Evolutionary conservation across 1,140 invertebrate genomes (phyloP), one percentile per base, ranked within the genome.

Genomic region (Adelges cooleyi): DNA sequence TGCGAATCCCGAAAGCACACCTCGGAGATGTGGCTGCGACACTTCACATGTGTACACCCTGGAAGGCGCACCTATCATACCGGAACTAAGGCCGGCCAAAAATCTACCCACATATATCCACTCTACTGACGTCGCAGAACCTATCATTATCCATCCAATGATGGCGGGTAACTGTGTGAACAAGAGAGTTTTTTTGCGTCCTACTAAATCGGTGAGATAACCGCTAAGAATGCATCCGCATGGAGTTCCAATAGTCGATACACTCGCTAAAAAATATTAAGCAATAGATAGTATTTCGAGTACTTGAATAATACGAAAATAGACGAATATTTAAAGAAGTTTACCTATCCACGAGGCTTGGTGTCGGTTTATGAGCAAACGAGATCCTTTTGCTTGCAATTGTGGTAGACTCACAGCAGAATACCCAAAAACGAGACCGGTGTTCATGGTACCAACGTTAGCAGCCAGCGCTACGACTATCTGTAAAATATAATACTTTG

Each of bases 291-390:
- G 29, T 6, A 33, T 6, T 33, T 6, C 11, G 29, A 33, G 29
- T 33, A n/a, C n/a, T n/a, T n/a, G n/a, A n/a, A n/a, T n/a, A n/a
- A n/a, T n/a, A n/a, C n/a, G n/a, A n/a, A 48, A 17, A 51, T 51
- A 9, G 38, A 13, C 18, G 69, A 76, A 79, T 74, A n/a, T n/a
- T n/a, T n/a, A n/a, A n/a, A n/a, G n/a, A n/a, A n/a, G n/a, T n/a
- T n/a, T n/a, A 86, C 86, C 85, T 68, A 87, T 83, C 85, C 85
- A 87, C 68, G 85, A 86, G 54, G 81, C 82, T 73, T 86, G 77
- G 33, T 75, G 74, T 17, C 80, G 73, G 22, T 79, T 78, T 11
- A 86, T 81, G 20, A 72, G 75, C 70, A 86, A 80, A 22, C 72
- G 73, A 27, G 79, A 82, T 62, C 80, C 76, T 6, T 72, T 56